Evolutionary conservation across 2,113 vertebrate species (phyloP).

Genomic region (Mus musculus): DNA sequence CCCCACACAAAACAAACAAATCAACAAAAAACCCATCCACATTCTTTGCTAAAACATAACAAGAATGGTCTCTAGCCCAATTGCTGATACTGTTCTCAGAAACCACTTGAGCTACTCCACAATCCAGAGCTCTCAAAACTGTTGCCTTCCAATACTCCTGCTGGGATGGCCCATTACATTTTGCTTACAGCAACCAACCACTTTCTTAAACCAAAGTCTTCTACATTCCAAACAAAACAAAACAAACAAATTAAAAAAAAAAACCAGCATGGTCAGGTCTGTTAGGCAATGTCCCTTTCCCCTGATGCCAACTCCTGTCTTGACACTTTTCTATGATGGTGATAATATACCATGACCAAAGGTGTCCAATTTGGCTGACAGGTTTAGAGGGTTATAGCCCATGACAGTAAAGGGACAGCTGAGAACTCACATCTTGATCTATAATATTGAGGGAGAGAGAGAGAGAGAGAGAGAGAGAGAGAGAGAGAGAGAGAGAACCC

Average conservation of each 20-base stretch:
- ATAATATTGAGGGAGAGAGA: not conserved
- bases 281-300: not conserved
- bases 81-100: not conserved
- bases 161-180: not conserved
- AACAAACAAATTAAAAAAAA: too few species aligned
- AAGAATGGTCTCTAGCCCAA: not conserved
- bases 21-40: not conserved
- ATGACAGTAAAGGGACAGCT: not conserved
- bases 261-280: not conserved
- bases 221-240: not conserved
- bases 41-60: not conserved
- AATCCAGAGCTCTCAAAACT: not conserved
- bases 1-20: too few species aligned
- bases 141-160: not conserved
- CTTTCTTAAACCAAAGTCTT: not conserved
- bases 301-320: not conserved
- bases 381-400: not conserved
- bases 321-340: not conserved
- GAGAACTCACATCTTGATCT: not conserved
- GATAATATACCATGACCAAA: not conserved
- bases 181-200: not conserved
- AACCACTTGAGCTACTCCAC: not conserved
- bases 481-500: accelerated
- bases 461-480: accelerated
- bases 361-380: not conserved